These are phyloP conservation scores for Cygnus atratus DNA, from an alignment of 2,113 vertebrate genomes.

Conservation along the genomic window DNA sequence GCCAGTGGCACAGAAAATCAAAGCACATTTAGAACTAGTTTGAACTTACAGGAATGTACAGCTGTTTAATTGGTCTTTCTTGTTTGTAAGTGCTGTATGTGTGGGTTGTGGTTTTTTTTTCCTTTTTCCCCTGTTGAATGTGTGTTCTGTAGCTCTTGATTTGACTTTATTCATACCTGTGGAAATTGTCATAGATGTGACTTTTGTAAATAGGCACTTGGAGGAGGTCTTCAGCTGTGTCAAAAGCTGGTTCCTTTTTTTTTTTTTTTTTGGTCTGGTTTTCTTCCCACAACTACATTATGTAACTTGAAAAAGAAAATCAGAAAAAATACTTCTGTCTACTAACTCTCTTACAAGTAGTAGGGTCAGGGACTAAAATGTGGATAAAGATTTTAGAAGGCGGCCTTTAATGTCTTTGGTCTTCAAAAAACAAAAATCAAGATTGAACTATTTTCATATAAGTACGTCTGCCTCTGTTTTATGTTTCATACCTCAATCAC, in stretches of 20 bases:
- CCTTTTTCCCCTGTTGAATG: not conserved
- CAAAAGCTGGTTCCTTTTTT: not conserved
- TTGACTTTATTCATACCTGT: not conserved
- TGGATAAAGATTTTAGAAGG: not conserved
- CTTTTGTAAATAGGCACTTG: not conserved
- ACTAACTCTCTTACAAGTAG: not conserved
- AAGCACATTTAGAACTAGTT: not conserved
- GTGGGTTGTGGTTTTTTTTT: not conserved
- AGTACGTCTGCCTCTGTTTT: not conserved
- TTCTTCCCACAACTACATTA: not conserved
- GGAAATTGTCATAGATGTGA: not conserved
- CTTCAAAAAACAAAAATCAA: not conserved
- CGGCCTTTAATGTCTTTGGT: not conserved
- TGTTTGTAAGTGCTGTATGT: rapidly evolving
- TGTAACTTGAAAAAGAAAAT: not conserved
- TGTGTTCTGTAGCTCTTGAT: not conserved
- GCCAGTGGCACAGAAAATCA: not conserved
- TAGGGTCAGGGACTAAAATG: not conserved
- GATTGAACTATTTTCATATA: not conserved
- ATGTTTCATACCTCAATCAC: not conserved
- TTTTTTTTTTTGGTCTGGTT: not conserved
- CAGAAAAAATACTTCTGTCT: not conserved
- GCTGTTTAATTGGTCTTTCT: not conserved
- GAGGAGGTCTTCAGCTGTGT: not conserved
- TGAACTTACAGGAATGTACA: not conserved